phyloP scores from a whole-genome alignment of 1,140 invertebrate species.

The Pseudachorutes palmiensis region DNA sequence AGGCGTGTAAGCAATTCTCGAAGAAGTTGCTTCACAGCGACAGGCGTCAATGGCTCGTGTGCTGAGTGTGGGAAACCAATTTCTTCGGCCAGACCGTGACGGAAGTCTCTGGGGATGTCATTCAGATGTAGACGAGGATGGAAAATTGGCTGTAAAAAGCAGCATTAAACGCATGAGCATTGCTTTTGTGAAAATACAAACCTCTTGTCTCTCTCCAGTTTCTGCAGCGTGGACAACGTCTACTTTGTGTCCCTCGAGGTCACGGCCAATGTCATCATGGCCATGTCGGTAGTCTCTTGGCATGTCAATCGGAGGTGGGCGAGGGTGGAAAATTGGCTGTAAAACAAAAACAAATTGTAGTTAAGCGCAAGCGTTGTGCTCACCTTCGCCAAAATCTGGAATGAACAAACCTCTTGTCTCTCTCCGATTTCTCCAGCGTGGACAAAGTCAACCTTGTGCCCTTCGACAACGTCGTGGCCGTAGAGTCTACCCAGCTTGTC shows the following conservation, averaged over 20 bases:
- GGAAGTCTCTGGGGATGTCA: background rate
- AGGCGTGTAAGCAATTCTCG: background rate
- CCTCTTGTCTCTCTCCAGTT: background rate
- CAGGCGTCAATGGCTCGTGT: background rate
- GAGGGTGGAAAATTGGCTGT: background rate
- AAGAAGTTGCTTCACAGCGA: background rate
- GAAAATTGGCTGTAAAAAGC: background rate
- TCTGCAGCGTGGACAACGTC: too few species aligned
- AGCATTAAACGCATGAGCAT: background rate
- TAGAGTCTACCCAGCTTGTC: constrained; percentile 10
- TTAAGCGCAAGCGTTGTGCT: background rate
- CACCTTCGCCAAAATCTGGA: background rate
- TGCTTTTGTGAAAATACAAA: background rate
- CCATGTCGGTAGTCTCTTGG: background rate
- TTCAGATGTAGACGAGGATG: background rate
- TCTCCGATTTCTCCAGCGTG: background rate
- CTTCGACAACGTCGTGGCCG: background rate
- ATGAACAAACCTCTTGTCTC: background rate
- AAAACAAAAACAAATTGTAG: background rate
- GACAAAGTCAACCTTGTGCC: background rate
- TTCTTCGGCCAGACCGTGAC: background rate
- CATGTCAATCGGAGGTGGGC: background rate
- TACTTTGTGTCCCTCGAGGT: background rate
- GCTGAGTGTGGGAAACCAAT: background rate
- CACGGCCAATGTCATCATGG: background rate